Base-by-base conservation (phyloP, 2,888 invertebrate species). In the Gerosis bhagava region DNA sequence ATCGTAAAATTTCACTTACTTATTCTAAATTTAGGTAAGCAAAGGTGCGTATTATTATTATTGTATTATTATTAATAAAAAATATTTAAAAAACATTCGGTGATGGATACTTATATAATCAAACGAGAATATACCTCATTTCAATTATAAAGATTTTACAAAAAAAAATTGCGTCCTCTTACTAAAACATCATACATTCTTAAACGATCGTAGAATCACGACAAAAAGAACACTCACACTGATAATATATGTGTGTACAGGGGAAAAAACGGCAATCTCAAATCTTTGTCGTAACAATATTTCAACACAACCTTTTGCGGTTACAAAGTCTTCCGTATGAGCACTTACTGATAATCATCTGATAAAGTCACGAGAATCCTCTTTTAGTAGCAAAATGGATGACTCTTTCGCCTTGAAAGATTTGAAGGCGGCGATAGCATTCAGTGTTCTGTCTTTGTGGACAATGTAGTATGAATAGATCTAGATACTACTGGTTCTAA, bases 301-400 rank as follows among this genome's bases (percentile, higher is more conserved):
- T 64, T 59, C 56, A 60, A 60, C 57, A 57, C 53, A 55, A 53
- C 60, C 61, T 55, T 65, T 58, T 63, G 63, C 54, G 61, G 61
- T 56, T 53, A 55, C 45, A 52, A 56, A 59, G 57, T 56, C 57
- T 51, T 51, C 54, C 51, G 56, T 54, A 60, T 54, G 54, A 56
- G 60, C 56, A 51, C 52, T 56, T 58, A 55, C 53, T 59, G 62
- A 62, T 65, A 57, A 59, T 54, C 54, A 57, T 61, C 57, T 57
- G 55, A 54, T 53, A 32, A 36, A 50, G 57, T 59, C 59, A 57
- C 60, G 60, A 59, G 45, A 55, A 58, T 53, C 52, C 56, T 56
- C 58, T 59, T 60, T 62, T 62, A 59, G 57, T 61, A 61, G 59
- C 60, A 59, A 61, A 60, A 59, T 54, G 59, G 54, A 52, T 53